These are phyloP conservation scores for Oreochromis aureus DNA, from an alignment of 2,113 vertebrate species.

Conservation along the genomic window DNA sequence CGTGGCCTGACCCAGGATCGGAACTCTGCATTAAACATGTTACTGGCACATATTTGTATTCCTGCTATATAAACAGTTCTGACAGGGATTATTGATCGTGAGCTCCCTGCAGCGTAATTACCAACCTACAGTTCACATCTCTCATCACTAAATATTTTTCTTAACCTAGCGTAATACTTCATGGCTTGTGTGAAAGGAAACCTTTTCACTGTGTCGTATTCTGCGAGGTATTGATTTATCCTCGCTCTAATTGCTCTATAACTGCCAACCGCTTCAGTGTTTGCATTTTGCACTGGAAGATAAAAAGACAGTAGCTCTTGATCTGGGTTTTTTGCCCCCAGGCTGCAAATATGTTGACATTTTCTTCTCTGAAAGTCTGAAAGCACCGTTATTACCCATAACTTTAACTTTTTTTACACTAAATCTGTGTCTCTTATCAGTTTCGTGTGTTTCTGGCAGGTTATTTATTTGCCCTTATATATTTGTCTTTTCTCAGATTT, in stretches of 20 bases:
- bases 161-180: neutral
- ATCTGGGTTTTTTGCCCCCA: conserved; percentile 3
- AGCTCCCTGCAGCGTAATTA: neutral
- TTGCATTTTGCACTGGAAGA: conserved; percentile 18
- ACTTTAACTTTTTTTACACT: neutral
- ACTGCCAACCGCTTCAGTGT: conserved; percentile 28
- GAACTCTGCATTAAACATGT: neutral
- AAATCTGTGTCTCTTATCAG: neutral
- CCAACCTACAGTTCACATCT: neutral
- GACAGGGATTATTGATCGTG: neutral
- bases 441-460: neutral
- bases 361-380: conserved; percentile 9
- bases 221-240: conserved; percentile 45
- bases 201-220: conserved; percentile 27
- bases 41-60: neutral
- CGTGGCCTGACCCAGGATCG: neutral
- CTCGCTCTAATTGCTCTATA: conserved; percentile 34
- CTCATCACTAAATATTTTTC: neutral
- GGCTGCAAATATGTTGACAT: conserved; percentile 28
- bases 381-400: neutral
- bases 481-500: neutral
- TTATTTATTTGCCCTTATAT: neutral
- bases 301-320: conserved; percentile 19
- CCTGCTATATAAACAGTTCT: neutral
- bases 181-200: conserved; percentile 5